These are phyloP conservation scores for Oreochromis spilurus DNA, from an alignment of 2,113 vertebrate genomes.

Conservation along the genomic window DNA sequence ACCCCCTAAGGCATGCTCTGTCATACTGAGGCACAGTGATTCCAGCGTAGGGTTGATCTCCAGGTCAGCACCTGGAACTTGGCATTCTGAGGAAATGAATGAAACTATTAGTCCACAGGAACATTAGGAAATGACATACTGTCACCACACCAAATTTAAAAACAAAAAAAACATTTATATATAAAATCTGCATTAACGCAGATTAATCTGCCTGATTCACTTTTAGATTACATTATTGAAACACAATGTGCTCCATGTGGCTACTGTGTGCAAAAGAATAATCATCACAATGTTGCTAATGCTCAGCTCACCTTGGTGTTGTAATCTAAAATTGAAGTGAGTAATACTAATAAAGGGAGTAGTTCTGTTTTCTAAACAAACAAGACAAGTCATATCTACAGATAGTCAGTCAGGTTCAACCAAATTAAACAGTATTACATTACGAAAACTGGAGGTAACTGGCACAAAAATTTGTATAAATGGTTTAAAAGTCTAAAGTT, in stretches of 20 bases:
- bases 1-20: conserved; percentile 95
- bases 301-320: background rate
- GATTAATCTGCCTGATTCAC: background rate
- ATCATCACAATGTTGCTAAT: background rate
- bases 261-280: background rate
- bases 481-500: background rate
- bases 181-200: background rate
- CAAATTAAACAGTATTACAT: background rate
- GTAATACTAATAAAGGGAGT: background rate
- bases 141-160: background rate
- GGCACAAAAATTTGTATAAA: background rate
- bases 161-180: rapidly evolving
- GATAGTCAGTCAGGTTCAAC: background rate
- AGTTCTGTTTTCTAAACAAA: background rate
- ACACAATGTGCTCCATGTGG: background rate
- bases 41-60: conserved; percentile 96
- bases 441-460: background rate
- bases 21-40: conserved; percentile 97
- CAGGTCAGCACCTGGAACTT: conserved; percentile 86
- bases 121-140: background rate
- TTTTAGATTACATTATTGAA: background rate
- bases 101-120: background rate
- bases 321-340: background rate
- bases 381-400: background rate
- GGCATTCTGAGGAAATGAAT: conserved; percentile 78